Evolutionary conservation across 2,113 vertebrate species (phyloP).

Genomic region (Silurus asotus): DNA sequence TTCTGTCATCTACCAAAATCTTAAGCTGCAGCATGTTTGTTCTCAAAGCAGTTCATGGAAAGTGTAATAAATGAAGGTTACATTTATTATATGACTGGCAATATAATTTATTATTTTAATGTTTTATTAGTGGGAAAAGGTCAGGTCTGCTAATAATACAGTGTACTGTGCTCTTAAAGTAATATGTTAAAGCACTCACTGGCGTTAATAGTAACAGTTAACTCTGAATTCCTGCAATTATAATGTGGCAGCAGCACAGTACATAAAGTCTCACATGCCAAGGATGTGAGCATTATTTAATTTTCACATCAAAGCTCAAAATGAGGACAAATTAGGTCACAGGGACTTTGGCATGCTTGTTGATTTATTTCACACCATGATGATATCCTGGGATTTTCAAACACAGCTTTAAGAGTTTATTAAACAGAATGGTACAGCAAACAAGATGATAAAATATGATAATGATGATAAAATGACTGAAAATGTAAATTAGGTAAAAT

Average conservation of each 20-base stretch:
- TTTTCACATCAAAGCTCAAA: no score
- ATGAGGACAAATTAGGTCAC: no score
- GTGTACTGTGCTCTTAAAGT: background rate
- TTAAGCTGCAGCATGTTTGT: background rate
- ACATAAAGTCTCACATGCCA: no score
- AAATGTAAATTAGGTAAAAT: background rate
- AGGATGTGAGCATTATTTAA: no score
- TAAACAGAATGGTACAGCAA: no score
- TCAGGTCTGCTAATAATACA: background rate
- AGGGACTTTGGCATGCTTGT: background rate
- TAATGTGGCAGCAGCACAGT: no score
- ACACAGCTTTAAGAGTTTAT: background rate
- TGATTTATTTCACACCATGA: background rate
- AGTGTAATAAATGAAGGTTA: background rate
- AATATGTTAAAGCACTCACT: background rate
- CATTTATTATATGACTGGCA: background rate
- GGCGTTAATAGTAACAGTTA: background rate
- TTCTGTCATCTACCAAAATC: background rate
- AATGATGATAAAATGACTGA: background rate
- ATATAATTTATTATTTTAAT: background rate
- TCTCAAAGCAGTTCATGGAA: background rate
- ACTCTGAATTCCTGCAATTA: no score
- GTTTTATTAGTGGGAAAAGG: constrained; percentile 7
- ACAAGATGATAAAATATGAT: no score
- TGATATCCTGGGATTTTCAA: background rate